These are phyloP conservation scores for Pantherophis vulpinus DNA, from an alignment of 2,797 vertebrate genomes.

Conservation along the genomic window DNA sequence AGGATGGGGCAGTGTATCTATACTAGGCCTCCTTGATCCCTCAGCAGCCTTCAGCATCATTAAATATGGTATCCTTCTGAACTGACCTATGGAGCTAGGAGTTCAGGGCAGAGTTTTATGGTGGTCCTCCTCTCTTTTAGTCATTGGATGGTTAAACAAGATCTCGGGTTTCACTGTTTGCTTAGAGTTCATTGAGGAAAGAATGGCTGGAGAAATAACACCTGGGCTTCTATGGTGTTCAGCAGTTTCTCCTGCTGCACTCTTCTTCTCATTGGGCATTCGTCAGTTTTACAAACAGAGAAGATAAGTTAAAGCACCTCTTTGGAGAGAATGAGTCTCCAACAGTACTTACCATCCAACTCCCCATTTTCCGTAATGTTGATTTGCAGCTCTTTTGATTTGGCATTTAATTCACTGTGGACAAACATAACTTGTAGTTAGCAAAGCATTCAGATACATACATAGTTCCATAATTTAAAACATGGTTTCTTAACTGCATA, in stretches of 20 bases:
- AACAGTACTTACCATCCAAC: slow-evolving; percentile 77
- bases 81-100: not conserved
- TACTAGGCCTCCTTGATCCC: not conserved
- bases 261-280: not conserved
- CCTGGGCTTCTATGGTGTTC: not conserved
- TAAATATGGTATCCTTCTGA: not conserved
- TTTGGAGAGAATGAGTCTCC: slow-evolving; percentile 15
- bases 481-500: not conserved
- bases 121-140: not conserved
- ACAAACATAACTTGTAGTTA: slow-evolving; percentile 28
- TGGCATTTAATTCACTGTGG: slow-evolving; percentile 90
- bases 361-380: slow-evolving; percentile 77
- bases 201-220: not conserved
- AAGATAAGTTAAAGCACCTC: not conserved
- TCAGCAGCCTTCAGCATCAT: not conserved
- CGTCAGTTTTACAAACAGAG: not conserved
- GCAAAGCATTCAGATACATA: not conserved
- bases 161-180: not conserved
- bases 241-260: not conserved
- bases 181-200: not conserved
- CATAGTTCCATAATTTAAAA: not conserved
- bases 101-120: not conserved
- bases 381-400: slow-evolving; percentile 86
- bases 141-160: not conserved
- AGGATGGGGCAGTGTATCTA: not conserved